A percentile compares a stretch with the other conserved stretches of the same genome.
phyloP scores from a whole-genome alignment of 2,113 vertebrate genomes.

The Platanista minor region DNA sequence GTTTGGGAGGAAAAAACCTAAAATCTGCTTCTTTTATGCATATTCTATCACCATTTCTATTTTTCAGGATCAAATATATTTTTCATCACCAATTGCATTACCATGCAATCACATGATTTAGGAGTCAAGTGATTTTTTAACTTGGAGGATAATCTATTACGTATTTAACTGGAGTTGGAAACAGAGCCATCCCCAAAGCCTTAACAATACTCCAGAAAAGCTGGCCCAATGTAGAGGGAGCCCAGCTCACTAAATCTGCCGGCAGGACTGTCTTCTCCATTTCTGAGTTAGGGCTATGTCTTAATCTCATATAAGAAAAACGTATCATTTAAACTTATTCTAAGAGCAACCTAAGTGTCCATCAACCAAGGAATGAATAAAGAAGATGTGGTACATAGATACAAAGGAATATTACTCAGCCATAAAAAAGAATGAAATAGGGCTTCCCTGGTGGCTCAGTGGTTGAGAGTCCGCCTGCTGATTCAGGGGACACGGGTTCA shows the following conservation, averaged over 20 bases:
- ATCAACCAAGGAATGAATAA: too few relatives aligned
- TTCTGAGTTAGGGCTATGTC: background rate
- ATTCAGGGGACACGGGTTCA: too few relatives aligned
- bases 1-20: background rate
- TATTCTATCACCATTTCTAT: background rate
- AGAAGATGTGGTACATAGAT: too few relatives aligned
- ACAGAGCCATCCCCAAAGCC: background rate
- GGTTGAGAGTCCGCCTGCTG: too few relatives aligned
- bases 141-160: background rate
- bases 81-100: background rate
- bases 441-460: too few relatives aligned
- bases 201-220: background rate
- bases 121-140: background rate
- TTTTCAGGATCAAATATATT: slow-evolving; percentile 5
- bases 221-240: background rate
- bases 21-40: background rate
- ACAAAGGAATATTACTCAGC: too few relatives aligned
- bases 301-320: background rate
- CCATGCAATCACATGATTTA: background rate
- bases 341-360: too few relatives aligned
- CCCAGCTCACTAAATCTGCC: background rate
- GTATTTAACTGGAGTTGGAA: slow-evolving; percentile 28
- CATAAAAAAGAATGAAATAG: too few relatives aligned
- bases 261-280: background rate
- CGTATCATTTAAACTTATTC: background rate